A percentile compares a stretch with the other conserved stretches of the same genome.
phyloP scores from a whole-genome alignment of 2,113 vertebrate species.

The Paraplagusia blochii region DNA sequence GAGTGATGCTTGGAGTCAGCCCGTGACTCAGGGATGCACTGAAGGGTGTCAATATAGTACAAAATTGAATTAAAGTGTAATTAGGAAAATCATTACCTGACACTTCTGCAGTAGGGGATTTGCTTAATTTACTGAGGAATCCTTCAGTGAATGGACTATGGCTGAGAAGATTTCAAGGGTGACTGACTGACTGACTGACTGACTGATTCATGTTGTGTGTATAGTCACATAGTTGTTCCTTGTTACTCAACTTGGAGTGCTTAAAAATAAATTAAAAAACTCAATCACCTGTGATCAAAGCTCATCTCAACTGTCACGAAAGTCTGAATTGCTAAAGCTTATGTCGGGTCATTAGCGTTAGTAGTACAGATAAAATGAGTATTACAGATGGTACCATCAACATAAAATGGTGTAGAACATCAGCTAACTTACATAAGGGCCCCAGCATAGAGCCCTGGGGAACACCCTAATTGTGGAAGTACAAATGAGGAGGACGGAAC shows the following conservation, averaged over 20 bases:
- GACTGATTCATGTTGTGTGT: no score
- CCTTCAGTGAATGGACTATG: constrained; percentile 60
- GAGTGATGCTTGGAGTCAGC: constrained; percentile 45
- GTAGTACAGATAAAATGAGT: neutral
- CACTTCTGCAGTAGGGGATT: constrained; percentile 71
- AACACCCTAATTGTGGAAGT: neutral
- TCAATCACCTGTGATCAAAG: no score
- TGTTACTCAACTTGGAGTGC: no score
- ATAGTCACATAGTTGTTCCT: no score
- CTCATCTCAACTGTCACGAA: no score
- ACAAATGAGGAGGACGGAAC: neutral
- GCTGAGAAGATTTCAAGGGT: constrained; percentile 60
- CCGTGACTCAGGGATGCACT: constrained; percentile 62
- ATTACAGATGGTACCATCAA: neutral
- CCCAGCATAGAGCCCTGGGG: neutral
- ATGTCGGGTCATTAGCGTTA: neutral
- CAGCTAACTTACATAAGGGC: neutral
- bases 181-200: constrained; percentile 60
- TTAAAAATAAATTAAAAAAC: no score
- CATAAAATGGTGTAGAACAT: neutral
- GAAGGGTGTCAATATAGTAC: constrained; percentile 76
- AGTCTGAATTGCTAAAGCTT: no score
- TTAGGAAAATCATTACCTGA: constrained; percentile 79
- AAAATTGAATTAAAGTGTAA: constrained; percentile 79
- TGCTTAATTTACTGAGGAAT: constrained; percentile 76